A percentile compares a stretch with the other conserved stretches of the same genome.
Conservation (phyloP, 2,888 invertebrate species). For the Epinotia ramella region DNA sequence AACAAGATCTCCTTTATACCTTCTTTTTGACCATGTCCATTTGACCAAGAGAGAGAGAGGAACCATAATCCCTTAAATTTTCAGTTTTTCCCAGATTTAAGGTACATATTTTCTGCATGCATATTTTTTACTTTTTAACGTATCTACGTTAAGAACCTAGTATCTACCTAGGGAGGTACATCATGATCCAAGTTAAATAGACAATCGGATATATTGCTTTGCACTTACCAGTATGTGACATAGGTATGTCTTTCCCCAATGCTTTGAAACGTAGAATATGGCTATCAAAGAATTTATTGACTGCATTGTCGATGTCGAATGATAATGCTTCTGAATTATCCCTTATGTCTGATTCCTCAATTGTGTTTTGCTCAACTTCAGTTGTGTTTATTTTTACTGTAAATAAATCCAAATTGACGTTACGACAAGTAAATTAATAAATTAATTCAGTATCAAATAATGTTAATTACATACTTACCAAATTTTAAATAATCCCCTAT, state of each 20-base stretch:
- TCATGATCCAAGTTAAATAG: no score
- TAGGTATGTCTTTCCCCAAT: constrained; percentile 67
- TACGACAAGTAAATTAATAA: neutral
- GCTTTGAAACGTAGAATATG: constrained; percentile 79
- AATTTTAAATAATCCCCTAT: constrained; percentile 84
- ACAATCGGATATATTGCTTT: no score
- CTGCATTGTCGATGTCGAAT: constrained; percentile 78
- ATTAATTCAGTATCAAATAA: neutral
- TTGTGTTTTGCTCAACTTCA: constrained; percentile 50
- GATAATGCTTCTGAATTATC: constrained; percentile 66
- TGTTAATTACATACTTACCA: constrained; percentile 64
- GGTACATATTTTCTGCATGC: no score
- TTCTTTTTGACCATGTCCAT: no score
- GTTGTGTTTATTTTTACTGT: constrained; percentile 66
- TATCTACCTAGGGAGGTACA: no score
- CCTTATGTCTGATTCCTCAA: constrained; percentile 47
- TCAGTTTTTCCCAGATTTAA: no score
- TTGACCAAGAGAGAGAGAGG: no score
- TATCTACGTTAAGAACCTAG: no score
- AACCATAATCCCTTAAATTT: no score
- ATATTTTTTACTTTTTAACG: no score
- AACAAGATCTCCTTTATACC: no score
- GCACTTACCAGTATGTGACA: constrained; percentile 69
- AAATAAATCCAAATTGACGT: constrained; percentile 19
- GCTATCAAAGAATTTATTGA: constrained; percentile 85